Evolutionary conservation across 2,113 vertebrate genomes (phyloP).

Genomic region (Bagarius yarrelli): DNA sequence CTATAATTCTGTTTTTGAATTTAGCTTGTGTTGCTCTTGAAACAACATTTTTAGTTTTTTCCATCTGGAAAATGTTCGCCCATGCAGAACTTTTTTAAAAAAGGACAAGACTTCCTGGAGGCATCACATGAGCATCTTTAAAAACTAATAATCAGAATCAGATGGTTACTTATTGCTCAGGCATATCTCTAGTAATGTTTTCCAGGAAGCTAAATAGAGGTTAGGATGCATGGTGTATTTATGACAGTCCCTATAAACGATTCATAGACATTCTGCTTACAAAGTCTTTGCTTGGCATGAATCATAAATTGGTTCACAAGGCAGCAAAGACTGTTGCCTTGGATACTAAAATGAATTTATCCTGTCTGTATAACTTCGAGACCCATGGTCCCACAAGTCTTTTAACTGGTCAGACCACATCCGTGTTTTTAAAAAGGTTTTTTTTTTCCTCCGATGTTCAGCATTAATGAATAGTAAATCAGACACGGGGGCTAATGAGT

Average conservation of each 20-base stretch:
- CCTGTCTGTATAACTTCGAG: constrained; percentile 34
- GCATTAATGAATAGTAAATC: constrained; percentile 2
- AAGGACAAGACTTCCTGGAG: background rate
- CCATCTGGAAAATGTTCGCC: background rate
- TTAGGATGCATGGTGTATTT: constrained; percentile 29
- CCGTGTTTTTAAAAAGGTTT: background rate
- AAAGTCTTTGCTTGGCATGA: constrained; percentile 45
- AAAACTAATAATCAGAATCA: too few species aligned
- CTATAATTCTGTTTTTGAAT: background rate
- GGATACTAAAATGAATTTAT: constrained; percentile 28
- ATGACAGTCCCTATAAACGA: constrained; percentile 36
- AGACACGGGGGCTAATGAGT: background rate
- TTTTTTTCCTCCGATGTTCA: background rate
- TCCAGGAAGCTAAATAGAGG: constrained; percentile 8
- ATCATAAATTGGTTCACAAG: constrained; percentile 46
- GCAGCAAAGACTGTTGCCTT: constrained; percentile 41
- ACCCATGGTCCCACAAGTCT: constrained; percentile 23
- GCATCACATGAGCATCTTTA: too few species aligned
- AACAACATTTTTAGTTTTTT: background rate
- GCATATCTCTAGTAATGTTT: constrained; percentile 4
- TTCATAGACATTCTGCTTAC: constrained; percentile 44
- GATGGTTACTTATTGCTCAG: background rate
- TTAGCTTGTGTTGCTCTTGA: background rate
- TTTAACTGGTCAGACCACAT: background rate
- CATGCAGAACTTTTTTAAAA: background rate